Conservation (phyloP, 2,888 invertebrate species). For the Deilephila porcellus region DNA sequence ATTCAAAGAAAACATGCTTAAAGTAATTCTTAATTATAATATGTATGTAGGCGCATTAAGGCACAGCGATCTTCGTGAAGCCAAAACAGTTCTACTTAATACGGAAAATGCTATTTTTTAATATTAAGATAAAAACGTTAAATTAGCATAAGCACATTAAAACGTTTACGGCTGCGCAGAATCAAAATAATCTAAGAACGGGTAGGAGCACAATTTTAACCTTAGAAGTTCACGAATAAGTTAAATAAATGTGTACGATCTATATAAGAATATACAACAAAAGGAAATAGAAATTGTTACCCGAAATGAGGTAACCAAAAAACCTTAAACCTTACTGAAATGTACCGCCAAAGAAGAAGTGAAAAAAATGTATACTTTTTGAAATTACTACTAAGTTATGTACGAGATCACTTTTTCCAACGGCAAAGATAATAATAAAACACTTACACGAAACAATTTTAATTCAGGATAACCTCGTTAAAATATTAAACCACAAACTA, state of each 20-base stretch:
- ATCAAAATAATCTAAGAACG: neutral
- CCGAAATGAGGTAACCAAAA: neutral
- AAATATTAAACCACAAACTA: neutral
- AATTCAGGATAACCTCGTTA: conserved; percentile 3
- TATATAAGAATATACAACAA: too few species aligned
- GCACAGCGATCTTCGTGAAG: neutral
- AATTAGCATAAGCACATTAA: neutral
- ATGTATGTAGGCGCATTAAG: neutral
- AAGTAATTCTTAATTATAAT: too few species aligned
- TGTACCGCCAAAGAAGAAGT: neutral
- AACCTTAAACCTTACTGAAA: neutral
- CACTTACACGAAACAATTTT: neutral
- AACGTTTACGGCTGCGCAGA: neutral
- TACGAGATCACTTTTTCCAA: neutral
- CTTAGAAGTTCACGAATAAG: neutral
- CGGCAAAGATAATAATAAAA: neutral
- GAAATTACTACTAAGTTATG: neutral
- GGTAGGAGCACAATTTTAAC: neutral
- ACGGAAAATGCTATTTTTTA: neutral
- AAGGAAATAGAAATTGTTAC: too few species aligned
- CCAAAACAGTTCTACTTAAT: neutral
- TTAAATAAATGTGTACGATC: too few species aligned
- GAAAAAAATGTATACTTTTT: neutral
- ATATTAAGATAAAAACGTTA: neutral
- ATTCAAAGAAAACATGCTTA: too few species aligned